Evolutionary conservation across 1,140 invertebrate genomes (phyloP).

Genomic region (Himalopsyche phryganea): DNA sequence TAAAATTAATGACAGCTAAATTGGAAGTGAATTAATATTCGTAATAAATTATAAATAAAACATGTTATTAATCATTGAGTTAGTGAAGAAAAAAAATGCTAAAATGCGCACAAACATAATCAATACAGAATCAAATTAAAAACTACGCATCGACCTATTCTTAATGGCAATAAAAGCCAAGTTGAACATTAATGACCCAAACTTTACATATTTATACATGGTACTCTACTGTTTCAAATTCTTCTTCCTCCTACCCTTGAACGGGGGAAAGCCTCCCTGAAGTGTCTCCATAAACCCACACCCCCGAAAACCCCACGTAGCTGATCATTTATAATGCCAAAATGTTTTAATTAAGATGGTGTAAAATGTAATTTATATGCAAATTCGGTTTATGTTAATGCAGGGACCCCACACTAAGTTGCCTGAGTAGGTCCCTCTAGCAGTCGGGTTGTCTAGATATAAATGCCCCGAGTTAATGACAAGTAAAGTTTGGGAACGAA

Average conservation of each 20-base stretch:
- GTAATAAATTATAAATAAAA: too few relatives aligned
- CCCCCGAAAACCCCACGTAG: conserved; percentile 17
- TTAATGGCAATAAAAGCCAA: conserved; percentile 32
- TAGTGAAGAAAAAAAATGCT: not conserved
- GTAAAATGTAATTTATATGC: conserved; percentile 59
- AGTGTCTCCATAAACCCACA: not conserved
- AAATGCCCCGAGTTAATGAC: conserved; percentile 34
- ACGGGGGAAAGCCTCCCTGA: not conserved
- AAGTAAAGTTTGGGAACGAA: conserved; percentile 35
- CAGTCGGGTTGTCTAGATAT: conserved; percentile 25
- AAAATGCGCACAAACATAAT: not conserved
- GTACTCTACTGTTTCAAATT: conserved; percentile 27
- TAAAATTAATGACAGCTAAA: too few relatives aligned
- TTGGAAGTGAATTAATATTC: too few relatives aligned
- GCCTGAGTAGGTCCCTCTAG: conserved; percentile 4
- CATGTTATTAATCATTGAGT: too few relatives aligned
- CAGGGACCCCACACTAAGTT: conserved; percentile 35
- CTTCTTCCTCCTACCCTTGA: conserved; percentile 1
- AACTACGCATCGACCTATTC: conserved; percentile 30
- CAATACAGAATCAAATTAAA: conserved; percentile 31
- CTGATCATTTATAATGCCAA: conserved; percentile 58
- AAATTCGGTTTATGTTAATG: conserved; percentile 59
- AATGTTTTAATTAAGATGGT: conserved; percentile 59
- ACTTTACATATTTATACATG: conserved; percentile 35
- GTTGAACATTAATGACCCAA: conserved; percentile 35